Evolutionary conservation across 2,797 vertebrate genomes (phyloP).

Genomic region (Spinus pinus): DNA sequence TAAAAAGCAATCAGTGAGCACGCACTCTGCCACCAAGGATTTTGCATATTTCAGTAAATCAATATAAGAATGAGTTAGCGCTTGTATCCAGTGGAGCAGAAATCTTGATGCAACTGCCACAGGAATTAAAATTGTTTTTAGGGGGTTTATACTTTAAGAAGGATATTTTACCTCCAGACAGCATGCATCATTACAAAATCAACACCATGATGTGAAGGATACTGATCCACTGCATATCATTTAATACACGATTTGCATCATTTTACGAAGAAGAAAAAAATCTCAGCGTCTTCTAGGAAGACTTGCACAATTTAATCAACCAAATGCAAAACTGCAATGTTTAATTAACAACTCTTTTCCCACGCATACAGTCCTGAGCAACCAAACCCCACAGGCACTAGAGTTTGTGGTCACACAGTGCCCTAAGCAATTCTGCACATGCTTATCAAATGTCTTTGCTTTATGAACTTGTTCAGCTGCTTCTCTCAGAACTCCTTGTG

Average conservation of each 20-base stretch:
- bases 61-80: neutral
- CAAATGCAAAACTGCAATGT: neutral
- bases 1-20: neutral
- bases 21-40: neutral
- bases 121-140: neutral
- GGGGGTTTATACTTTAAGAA: neutral
- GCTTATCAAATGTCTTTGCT: neutral
- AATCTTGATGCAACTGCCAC: neutral
- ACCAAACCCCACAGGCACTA: neutral
- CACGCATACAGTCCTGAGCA: neutral
- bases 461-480: neutral
- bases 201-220: neutral
- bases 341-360: slow-evolving; percentile 9
- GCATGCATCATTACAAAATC: neutral
- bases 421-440: neutral
- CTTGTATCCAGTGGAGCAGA: neutral
- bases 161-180: neutral
- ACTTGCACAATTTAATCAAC: slow-evolving; percentile 15
- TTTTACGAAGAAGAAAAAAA: neutral
- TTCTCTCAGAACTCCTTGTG: neutral
- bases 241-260: neutral
- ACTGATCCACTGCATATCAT: neutral
- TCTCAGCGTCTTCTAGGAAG: neutral
- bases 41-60: neutral
- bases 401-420: neutral